Conservation (phyloP, 2,888 invertebrate genomes). For the Eudasyphora cyanicolor region DNA sequence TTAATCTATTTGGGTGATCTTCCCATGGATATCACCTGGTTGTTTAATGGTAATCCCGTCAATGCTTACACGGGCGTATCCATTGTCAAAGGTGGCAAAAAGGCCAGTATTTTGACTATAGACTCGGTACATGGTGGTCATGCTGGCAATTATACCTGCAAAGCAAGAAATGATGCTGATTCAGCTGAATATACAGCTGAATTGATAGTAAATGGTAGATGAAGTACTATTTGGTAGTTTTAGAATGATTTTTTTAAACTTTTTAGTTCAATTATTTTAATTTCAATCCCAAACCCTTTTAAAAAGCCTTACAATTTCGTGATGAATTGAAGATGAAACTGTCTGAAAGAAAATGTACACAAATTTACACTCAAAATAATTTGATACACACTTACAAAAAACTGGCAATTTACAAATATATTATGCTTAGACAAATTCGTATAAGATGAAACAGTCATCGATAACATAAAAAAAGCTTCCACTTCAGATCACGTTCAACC, state of each 20-base stretch:
- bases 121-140: constrained; percentile 84
- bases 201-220: constrained; percentile 86
- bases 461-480: too few species aligned
- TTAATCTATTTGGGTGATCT: constrained; percentile 84
- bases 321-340: not conserved
- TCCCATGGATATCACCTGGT: constrained; percentile 83
- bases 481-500: too few species aligned
- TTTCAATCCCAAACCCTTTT: not conserved
- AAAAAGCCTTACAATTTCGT: not conserved
- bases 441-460: too few species aligned
- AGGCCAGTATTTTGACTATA: constrained; percentile 84
- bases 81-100: constrained; percentile 81
- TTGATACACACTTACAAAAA: too few species aligned
- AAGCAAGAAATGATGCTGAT: constrained; percentile 87
- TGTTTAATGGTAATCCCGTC: constrained; percentile 81
- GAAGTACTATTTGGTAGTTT: constrained; percentile 36
- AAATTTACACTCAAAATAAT: too few species aligned
- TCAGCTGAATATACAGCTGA: constrained; percentile 84
- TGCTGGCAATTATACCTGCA: constrained; percentile 88
- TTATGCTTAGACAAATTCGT: too few species aligned
- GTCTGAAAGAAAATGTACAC: not conserved
- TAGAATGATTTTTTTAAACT: not conserved
- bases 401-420: too few species aligned
- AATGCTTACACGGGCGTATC: constrained; percentile 79
- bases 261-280: constrained; percentile 21